Evolutionary conservation across 2,888 invertebrate genomes (phyloP), one percentile per base, ranked within the genome.

Genomic region (Gari tellinella): DNA sequence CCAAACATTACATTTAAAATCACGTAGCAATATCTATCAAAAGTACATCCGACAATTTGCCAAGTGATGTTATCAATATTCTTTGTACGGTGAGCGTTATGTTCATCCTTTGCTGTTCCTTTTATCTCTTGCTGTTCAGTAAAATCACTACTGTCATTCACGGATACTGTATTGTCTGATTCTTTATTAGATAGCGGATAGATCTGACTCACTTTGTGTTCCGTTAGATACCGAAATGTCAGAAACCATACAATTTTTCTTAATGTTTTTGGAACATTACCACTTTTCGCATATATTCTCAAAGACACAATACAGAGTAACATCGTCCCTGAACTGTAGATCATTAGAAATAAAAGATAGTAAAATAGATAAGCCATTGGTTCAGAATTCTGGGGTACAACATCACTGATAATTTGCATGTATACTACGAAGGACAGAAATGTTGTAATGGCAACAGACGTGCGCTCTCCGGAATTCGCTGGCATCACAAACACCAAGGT

Each of bases 401-500:
- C 64, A 14, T 55, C 57, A 63, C 65, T 80, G 1, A 80, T 43
- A 5, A 72, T 69, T 8, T 61, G 48, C 75, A 75, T 75, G 61
- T 66, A 80, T 1, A 80, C 72, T 2, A 68, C 43, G 26, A 72
- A 72, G 1, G 80, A 72, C 25, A 80, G 23, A 52, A 69, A 72
- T n/a, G 58, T 38, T 3, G 80, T 80, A 1, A 80, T 58, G 1
- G 75, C 66, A 2, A 69, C 67, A 4, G 69, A 69, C 2, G 67
- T 61, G 2, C 72, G 37, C 17, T 80, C 80, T 2, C 75, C 80
- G 2, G 80, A 75, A 8, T 25, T 52, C 4, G 66, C 56, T 12
- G 80, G 80, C 43, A 80, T 65, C 1, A 64, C 31, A 55, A 80
- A 69, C n/a, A 75, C 75, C 5, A 75, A 23, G n/a, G 48, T 63